A percentile compares a stretch with the other conserved stretches of the same genome.
Conservation (phyloP, 37 sponge, comb jelly and placozoan genomes). For the Oscarella lobularis region DNA sequence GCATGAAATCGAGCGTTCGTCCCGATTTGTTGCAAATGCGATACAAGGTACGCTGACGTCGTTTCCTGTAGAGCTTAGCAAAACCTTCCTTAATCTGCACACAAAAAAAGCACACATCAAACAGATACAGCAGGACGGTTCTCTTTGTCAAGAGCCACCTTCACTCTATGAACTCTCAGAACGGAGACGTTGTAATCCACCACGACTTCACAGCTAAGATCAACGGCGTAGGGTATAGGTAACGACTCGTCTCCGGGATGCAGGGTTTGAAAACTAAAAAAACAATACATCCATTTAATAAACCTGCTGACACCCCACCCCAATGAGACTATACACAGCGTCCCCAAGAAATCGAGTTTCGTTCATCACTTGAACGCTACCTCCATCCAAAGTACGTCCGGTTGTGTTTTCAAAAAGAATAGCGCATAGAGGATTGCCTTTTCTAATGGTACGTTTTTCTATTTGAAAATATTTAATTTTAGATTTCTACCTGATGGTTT, state of each 20-base stretch:
- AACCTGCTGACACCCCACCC: background rate
- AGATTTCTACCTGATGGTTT: conserved; percentile 23
- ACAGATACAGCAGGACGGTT: too few relatives aligned
- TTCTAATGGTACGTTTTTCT: conserved; percentile 15
- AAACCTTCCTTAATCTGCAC: conserved; percentile 27
- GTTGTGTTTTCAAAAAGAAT: conserved; percentile 82
- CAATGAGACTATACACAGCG: background rate
- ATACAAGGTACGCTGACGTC: conserved; percentile 42
- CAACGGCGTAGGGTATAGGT: conserved; percentile 77
- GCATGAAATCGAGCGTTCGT: conserved; percentile 61
- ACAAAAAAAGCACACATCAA: too few relatives aligned
- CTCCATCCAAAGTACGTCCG: conserved; percentile 75
- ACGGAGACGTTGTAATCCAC: conserved; percentile 11
- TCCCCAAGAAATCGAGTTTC: background rate
- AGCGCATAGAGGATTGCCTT: conserved; percentile 69
- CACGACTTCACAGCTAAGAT: conserved; percentile 62
- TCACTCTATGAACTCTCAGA: background rate
- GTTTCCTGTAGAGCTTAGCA: conserved; percentile 17
- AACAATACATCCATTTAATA: background rate
- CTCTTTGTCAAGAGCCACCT: too few relatives aligned
- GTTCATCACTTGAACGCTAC: conserved; percentile 35
- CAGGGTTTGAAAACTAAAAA: conserved; percentile 37
- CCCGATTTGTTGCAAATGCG: conserved; percentile 55
- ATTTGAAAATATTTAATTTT: too few relatives aligned
- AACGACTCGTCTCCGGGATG: conserved; percentile 74